Evolutionary conservation across 2,888 invertebrate species (phyloP).

Genomic region (Drosophila mettleri): DNA sequence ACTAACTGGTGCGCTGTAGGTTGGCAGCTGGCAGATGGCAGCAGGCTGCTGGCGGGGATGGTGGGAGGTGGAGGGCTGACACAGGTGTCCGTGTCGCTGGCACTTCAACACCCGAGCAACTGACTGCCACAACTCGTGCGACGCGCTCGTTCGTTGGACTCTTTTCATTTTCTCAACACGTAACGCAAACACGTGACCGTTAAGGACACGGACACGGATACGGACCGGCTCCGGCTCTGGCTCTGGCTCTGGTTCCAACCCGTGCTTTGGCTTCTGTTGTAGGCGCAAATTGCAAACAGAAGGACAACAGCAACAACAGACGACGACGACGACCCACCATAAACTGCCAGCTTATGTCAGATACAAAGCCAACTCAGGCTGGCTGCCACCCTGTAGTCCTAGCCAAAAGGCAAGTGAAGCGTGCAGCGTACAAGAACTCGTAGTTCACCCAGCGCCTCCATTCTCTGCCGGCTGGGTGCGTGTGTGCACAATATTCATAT

Average conservation of each 20-base stretch:
- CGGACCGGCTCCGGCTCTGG: not conserved
- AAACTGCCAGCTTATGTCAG: conserved; percentile 81
- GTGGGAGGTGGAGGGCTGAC: conserved; percentile 41
- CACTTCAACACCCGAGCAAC: conserved; percentile 68
- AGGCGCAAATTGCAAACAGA: conserved; percentile 82
- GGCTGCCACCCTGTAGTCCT: conserved; percentile 8
- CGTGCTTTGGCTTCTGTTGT: conserved; percentile 54
- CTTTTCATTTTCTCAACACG: conserved; percentile 81
- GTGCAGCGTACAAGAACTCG: conserved; percentile 54
- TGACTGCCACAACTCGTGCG: conserved; percentile 25
- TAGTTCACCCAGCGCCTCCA: conserved; percentile 18
- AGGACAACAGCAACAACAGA: conserved; percentile 68
- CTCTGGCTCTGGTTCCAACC: conserved; percentile 11
- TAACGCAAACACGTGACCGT: conserved; percentile 81
- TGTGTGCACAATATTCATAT: conserved; percentile 84
- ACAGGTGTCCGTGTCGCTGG: conserved; percentile 76
- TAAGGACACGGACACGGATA: conserved; percentile 64
- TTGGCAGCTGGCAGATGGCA: not conserved
- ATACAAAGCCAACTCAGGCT: conserved; percentile 72
- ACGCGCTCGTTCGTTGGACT: conserved; percentile 42
- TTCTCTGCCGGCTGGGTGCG: conserved; percentile 55
- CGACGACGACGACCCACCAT: conserved; percentile 55
- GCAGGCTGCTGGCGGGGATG: too few relatives aligned
- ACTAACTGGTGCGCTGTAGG: conserved; percentile 61
- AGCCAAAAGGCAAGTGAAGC: conserved; percentile 63